Base-by-base conservation (phyloP, 2,888 invertebrate genomes). In the Tupiocoris notatus region DNA sequence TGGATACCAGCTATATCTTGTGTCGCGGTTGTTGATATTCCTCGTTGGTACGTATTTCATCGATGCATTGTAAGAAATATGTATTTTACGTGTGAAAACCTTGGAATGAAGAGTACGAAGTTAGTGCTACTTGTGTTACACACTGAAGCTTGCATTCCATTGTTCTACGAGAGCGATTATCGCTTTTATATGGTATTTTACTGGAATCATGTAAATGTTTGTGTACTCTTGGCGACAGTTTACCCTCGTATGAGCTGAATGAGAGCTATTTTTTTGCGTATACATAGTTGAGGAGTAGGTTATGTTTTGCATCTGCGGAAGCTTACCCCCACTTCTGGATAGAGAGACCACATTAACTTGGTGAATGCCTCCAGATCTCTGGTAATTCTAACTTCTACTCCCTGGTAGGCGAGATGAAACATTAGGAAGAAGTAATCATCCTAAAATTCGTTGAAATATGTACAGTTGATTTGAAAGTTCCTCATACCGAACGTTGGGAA, bases 51-150 rank as follows among this genome's bases (percentile, higher is more conserved):
- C 9, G 67, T 67, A 20, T 3, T 57, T 1, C 17, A 6, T 7
- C 56, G 6, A 57, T 57, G 16, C 1, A 3, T 57, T 12, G 20
- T 67, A 22, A 1, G n/a, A 67, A 57, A 56, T 3, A 0, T 0
- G 0, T 12, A 2, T 17, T 20, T 23, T 67, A 22, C 22, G n/a
- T 1, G 20, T 3, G 22, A 0, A 20, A 57, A 22, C 20, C 12
- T n/a, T n/a, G n/a, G n/a, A n/a, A n/a, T n/a, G n/a, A n/a, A n/a
- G n/a, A n/a, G n/a, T n/a, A n/a, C n/a, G n/a, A n/a, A n/a, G n/a
- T n/a, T n/a, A n/a, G 39, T 20, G 64, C 74, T 74, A 74, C 74
- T 64, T 64, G 74, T 74, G 18, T 74, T 74, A 74, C 74, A 74
- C 74, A 74, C 64, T 57, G 54, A 56, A 24, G 74, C 63, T 64